Percentiles rank a stretch among this genome's conserved stretches.
These are phyloP conservation scores for Cyphomyrmex costatus DNA, from an alignment of 1,140 invertebrate genomes.

Conservation along the genomic window DNA sequence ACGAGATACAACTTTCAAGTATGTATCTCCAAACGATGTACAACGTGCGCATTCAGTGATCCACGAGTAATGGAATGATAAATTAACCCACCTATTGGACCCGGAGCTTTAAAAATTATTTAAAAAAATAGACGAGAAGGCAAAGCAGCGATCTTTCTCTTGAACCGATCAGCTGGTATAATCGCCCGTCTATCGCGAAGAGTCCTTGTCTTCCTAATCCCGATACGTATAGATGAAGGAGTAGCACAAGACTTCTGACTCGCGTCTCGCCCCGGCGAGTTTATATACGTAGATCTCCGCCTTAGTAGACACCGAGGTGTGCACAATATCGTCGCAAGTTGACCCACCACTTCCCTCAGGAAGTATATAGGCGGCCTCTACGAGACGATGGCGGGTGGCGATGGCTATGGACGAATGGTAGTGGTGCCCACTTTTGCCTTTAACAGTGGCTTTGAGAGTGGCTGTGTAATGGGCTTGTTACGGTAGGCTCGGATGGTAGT, in stretches of 20 bases:
- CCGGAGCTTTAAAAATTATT: background rate
- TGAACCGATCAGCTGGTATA: constrained; percentile 8
- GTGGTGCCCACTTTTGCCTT: constrained; percentile 75
- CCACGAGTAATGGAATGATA: constrained; percentile 32
- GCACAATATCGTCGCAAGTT: constrained; percentile 59
- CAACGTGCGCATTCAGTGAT: background rate
- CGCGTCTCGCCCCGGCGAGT: constrained; percentile 83
- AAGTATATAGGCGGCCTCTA: constrained; percentile 70
- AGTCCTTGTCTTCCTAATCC: constrained; percentile 36
- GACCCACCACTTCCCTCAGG: constrained; percentile 76
- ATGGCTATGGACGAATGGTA: constrained; percentile 61
- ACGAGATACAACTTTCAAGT: constrained; percentile 1
- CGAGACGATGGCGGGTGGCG: constrained; percentile 67
- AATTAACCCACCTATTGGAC: constrained; percentile 35
- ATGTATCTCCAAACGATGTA: background rate
- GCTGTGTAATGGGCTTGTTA: background rate
- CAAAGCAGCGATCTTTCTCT: background rate
- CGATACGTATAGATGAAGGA: constrained; percentile 82
- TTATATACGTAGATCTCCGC: constrained; percentile 86
- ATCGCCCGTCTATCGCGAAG: constrained; percentile 23
- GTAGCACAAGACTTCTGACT: constrained; percentile 83
- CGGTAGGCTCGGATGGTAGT: constrained; percentile 37
- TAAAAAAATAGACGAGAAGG: background rate
- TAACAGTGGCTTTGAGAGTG: constrained; percentile 56
- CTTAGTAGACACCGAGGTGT: constrained; percentile 76